phyloP scores from a whole-genome alignment of 2,113 vertebrate genomes.

The Paralichthys olivaceus region DNA sequence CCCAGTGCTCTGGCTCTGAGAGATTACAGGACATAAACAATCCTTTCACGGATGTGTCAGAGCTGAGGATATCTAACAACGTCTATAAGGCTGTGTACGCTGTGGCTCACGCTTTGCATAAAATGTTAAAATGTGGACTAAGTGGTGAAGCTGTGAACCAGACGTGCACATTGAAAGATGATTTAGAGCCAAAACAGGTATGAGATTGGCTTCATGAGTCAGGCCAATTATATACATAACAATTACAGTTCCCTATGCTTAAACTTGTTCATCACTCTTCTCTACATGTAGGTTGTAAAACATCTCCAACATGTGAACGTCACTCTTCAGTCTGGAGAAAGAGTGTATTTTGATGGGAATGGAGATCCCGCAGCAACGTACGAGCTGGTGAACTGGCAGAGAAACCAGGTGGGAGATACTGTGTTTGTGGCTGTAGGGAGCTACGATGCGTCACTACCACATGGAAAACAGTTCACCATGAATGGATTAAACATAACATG shows the following conservation, averaged over 20 bases:
- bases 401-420: conserved; percentile 60
- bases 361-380: conserved; percentile 80
- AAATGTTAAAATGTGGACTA: conserved; percentile 66
- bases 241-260: not conserved
- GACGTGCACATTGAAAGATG: conserved; percentile 52
- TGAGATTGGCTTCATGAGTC: not conserved
- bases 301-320: conserved; percentile 78
- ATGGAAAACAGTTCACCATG: conserved; percentile 75
- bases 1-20: conserved; percentile 78
- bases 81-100: conserved; percentile 84
- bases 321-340: conserved; percentile 75
- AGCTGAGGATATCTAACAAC: conserved; percentile 81
- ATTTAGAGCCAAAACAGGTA: conserved; percentile 65
- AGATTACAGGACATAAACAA: conserved; percentile 68
- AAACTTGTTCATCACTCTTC: not conserved
- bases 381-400: conserved; percentile 85
- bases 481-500: conserved; percentile 73
- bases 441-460: conserved; percentile 77
- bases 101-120: conserved; percentile 76
- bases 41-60: conserved; percentile 80
- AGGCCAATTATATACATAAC: not conserved
- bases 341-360: conserved; percentile 77
- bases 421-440: conserved; percentile 77
- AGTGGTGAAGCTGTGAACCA: conserved; percentile 18
- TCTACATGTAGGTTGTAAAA: conserved; percentile 65